Percentiles rank a stretch among this genome's conserved stretches.
Evolutionary conservation across 2,797 vertebrate genomes (phyloP).

Genomic region (Forpus xanthops): DNA sequence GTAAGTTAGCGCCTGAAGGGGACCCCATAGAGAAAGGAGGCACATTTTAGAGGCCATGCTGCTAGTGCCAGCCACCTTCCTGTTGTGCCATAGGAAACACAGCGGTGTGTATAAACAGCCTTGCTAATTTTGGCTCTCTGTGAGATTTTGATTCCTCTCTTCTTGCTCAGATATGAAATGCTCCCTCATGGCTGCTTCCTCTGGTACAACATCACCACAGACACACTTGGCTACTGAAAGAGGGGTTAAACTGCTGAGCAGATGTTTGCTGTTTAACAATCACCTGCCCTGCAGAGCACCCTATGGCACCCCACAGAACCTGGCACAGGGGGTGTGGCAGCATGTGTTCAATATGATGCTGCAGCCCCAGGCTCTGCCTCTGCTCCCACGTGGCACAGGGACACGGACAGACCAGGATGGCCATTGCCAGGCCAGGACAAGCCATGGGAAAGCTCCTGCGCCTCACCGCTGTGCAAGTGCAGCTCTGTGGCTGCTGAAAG

Average conservation of each 20-base stretch:
- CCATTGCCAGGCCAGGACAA: fast-evolving
- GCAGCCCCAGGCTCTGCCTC: fast-evolving
- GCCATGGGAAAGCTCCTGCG: fast-evolving
- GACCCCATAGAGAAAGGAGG: background rate
- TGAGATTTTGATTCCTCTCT: background rate
- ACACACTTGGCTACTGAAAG: background rate
- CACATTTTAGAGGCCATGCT: background rate
- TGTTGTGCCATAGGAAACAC: fast-evolving
- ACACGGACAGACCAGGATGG: fast-evolving
- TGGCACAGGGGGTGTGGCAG: background rate
- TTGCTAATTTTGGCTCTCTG: background rate
- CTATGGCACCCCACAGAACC: background rate
- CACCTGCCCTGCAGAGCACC: background rate
- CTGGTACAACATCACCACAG: background rate
- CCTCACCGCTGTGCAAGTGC: fast-evolving
- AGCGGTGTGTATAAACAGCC: background rate
- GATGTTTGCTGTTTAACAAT: fast-evolving
- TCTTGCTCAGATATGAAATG: background rate
- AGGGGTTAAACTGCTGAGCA: fast-evolving
- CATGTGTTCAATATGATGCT: background rate
- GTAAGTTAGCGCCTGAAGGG: background rate
- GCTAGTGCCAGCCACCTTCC: fast-evolving
- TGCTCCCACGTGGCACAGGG: background rate
- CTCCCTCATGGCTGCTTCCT: fast-evolving
- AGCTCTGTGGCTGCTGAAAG: background rate